Conservation (phyloP, 1,140 invertebrate species). For the Galleria mellonella region DNA sequence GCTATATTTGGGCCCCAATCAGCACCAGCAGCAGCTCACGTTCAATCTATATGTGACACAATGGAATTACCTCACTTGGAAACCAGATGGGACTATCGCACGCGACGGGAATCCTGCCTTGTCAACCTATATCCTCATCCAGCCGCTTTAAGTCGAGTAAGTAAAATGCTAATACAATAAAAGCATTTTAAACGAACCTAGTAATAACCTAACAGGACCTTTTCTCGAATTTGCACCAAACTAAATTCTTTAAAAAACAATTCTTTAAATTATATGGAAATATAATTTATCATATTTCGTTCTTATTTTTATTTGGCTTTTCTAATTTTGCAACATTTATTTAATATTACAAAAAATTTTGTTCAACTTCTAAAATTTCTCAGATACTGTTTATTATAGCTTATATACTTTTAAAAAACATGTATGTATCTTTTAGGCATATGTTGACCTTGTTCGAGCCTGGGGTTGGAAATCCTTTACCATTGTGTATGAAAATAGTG, state of each 20-base stretch:
- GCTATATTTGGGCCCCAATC: slow-evolving; percentile 96
- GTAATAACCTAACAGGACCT: not conserved
- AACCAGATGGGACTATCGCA: slow-evolving; percentile 92
- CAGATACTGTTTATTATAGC: too few relatives aligned
- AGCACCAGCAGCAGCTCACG: slow-evolving; percentile 90
- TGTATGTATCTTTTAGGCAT: slow-evolving; percentile 80
- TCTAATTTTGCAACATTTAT: too few relatives aligned
- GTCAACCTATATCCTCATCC: slow-evolving; percentile 97
- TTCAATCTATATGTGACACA: slow-evolving; percentile 96
- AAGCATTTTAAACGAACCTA: too few relatives aligned
- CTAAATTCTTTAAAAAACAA: too few relatives aligned
- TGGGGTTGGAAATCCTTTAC: slow-evolving; percentile 96
- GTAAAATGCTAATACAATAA: too few relatives aligned
- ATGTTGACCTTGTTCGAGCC: slow-evolving; percentile 90
- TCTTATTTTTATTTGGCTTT: too few relatives aligned
- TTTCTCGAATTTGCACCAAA: too few relatives aligned
- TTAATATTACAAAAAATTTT: too few relatives aligned
- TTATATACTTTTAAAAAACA: too few relatives aligned
- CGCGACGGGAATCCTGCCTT: slow-evolving; percentile 91
- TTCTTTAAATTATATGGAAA: too few relatives aligned
- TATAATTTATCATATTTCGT: too few relatives aligned
- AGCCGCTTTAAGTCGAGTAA: slow-evolving; percentile 89
- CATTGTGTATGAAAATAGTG: slow-evolving; percentile 96
- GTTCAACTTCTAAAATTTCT: too few relatives aligned
- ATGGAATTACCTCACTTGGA: slow-evolving; percentile 97